Evolutionary conservation across 2,797 vertebrate species (phyloP), one percentile per base, ranked within the genome.

Genomic region (Epinephelus awoara): DNA sequence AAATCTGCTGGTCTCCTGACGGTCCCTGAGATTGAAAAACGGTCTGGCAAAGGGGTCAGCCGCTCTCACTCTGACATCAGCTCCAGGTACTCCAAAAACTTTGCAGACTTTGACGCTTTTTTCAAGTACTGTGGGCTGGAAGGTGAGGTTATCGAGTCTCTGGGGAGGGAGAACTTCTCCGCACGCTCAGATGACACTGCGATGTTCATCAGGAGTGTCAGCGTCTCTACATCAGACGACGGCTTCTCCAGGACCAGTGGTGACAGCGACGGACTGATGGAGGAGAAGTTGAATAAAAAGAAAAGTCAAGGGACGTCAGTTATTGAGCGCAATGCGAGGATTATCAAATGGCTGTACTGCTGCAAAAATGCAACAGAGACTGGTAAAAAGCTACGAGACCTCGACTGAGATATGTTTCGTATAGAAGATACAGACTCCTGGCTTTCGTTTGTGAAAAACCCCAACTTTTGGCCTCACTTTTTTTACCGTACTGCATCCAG

Each of bases 291-390:
- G 34, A 80, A 85, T 0, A 93, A 95, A 80, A 97, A 96, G 38
- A 92, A 87, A 8, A 89, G 88, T 0, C 94, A 95, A 77, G 94
- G 93, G 70, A 96, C 96, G 0, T 99, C 98, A 0, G 97, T 99
- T 4, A 89, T 99, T 0, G 98, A 99, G 88, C 97, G 98, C 85
- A 99, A 99, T 3, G 98, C 98, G 11, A 95, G 98, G 73, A 96
- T 99, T 79, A 99, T 99, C 92, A 98, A 99, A 76, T 99, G 98
- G 98, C 85, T 99, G 68, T 99, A 98, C 94, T 97, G 96, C 14
- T 99, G 98, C 91, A 97, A 92, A 90, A 97, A 96, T 64, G 98
- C 98, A 59, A 92, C 34, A 55, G 97, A 97, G 79, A 80, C 88
- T 0, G 95, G 92, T 29, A 95, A 95, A 79, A 93, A 71, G 70